Evolutionary conservation across 1,140 invertebrate species (phyloP).

Genomic region (Leptestheria dahalacensis): DNA sequence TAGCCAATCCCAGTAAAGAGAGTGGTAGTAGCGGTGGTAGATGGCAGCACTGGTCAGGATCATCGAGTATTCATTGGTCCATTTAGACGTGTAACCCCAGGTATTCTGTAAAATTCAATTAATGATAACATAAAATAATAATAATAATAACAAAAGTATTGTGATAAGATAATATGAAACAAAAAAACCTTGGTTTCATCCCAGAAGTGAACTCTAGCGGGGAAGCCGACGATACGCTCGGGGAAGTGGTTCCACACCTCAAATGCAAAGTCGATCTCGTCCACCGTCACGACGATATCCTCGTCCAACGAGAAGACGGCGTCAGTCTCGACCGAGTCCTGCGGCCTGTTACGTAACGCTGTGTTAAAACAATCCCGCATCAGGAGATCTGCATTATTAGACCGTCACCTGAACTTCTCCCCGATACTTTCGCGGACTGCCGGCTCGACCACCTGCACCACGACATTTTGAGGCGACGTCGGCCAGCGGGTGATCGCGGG

Average conservation of each 20-base stretch:
- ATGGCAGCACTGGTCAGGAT: slow-evolving; percentile 84
- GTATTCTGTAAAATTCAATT: slow-evolving; percentile 39
- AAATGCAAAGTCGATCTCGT: slow-evolving; percentile 93
- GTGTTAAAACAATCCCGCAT: too few species aligned
- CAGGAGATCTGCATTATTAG: too few species aligned
- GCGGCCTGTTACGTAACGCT: slow-evolving; percentile 51
- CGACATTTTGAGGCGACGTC: slow-evolving; percentile 41
- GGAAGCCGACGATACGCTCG: slow-evolving; percentile 87
- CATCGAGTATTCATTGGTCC: slow-evolving; percentile 92
- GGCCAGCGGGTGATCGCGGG: slow-evolving; percentile 57
- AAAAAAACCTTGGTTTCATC: slow-evolving; percentile 74
- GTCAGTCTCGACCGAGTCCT: slow-evolving; percentile 68
- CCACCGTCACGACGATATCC: slow-evolving; percentile 74
- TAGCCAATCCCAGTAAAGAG: slow-evolving; percentile 67
- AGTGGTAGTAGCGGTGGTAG: slow-evolving; percentile 88
- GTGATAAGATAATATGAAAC: too few species aligned
- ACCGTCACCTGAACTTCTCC: not conserved
- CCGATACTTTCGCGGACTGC: slow-evolving; percentile 43
- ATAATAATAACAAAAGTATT: too few species aligned
- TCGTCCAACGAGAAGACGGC: slow-evolving; percentile 87
- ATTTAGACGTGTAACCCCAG: slow-evolving; percentile 91
- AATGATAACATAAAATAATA: too few species aligned
- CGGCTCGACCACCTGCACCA: slow-evolving; percentile 53
- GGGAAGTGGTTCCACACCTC: slow-evolving; percentile 86
- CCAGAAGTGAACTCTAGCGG: slow-evolving; percentile 85